Conservation (phyloP, 2,113 vertebrate genomes). For the Herpetotheres cachinnans region DNA sequence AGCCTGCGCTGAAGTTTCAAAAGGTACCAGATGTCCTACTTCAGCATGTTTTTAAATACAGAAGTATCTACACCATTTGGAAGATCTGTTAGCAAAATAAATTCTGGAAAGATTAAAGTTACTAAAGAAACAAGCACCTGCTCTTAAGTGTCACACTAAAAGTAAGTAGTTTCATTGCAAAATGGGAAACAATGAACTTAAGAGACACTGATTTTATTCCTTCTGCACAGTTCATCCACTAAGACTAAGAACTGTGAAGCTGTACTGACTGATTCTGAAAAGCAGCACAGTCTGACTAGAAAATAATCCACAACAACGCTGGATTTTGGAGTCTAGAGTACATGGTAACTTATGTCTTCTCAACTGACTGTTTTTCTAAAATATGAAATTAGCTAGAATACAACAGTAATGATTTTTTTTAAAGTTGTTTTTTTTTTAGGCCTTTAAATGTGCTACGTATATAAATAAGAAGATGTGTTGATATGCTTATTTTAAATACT, state of each 20-base stretch:
- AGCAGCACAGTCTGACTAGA: neutral
- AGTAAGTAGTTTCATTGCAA: neutral
- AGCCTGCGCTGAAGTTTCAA: neutral
- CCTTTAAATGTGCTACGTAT: neutral
- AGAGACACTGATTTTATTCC: neutral
- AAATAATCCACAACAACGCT: neutral
- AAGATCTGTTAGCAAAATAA: neutral
- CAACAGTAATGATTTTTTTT: neutral
- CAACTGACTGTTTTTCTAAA: neutral
- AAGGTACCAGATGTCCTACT: neutral
- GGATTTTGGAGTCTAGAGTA: neutral
- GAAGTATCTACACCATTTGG: neutral
- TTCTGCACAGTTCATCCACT: neutral
- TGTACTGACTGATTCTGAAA: neutral
- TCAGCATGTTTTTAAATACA: neutral
- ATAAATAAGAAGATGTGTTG: neutral
- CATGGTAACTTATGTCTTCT: neutral
- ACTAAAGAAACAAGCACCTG: neutral
- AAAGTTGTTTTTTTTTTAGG: neutral
- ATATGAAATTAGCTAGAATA: neutral
- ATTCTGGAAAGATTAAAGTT: neutral
- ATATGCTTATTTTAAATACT: neutral
- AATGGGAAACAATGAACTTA: neutral
- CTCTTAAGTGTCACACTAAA: neutral
- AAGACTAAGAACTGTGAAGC: neutral